Conservation (phyloP, 2,113 vertebrate species). For the Melospiza melodia region DNA sequence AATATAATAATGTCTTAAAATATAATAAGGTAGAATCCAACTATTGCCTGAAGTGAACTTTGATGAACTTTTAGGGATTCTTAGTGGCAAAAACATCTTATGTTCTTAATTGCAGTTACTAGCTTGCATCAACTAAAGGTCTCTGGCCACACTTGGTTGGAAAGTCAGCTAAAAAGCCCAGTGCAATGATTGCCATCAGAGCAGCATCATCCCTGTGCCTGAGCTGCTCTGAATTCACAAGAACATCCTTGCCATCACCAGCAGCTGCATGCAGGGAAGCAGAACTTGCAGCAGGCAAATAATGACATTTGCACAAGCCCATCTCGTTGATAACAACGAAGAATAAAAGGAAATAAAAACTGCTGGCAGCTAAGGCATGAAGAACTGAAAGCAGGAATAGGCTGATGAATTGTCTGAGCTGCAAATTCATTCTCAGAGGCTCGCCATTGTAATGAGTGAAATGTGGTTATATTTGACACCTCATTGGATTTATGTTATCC, state of each 20-base stretch:
- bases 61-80: not conserved
- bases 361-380: not conserved
- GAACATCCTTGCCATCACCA: not conserved
- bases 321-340: not conserved
- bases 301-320: not conserved
- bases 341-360: not conserved
- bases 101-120: not conserved
- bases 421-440: not conserved
- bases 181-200: not conserved
- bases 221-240: not conserved
- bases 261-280: not conserved
- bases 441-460: not conserved
- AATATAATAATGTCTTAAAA: too few species aligned
- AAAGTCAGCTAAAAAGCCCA: not conserved
- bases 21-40: not conserved
- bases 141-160: not conserved
- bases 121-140: not conserved
- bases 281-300: not conserved
- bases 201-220: not conserved
- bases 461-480: slow-evolving; percentile 4
- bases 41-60: not conserved
- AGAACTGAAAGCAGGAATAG: not conserved
- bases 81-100: not conserved
- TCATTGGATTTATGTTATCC: not conserved
- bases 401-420: slow-evolving; percentile 1